Evolutionary conservation across 1,140 invertebrate genomes (phyloP).

Genomic region (Dysdera silvatica): DNA sequence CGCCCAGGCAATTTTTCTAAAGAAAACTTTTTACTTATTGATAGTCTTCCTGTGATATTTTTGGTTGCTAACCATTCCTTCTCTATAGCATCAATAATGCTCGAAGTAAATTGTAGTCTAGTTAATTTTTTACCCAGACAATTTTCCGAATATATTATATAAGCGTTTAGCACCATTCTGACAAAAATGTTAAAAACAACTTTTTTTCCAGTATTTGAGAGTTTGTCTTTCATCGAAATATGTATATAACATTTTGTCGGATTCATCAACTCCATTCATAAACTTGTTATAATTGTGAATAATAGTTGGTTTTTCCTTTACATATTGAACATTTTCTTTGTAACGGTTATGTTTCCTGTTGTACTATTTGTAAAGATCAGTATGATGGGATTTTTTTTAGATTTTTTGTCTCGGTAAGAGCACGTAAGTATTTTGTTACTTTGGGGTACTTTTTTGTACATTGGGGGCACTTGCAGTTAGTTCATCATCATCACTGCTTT

Average conservation of each 20-base stretch:
- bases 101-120: slow-evolving; percentile 1
- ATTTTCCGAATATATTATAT: slow-evolving; percentile 4
- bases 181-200: neutral
- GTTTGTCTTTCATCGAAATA: slow-evolving; percentile 1
- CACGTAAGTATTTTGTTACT: no score
- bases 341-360: slow-evolving; percentile 12
- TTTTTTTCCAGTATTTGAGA: slow-evolving; percentile 7
- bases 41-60: neutral
- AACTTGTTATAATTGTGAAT: slow-evolving; percentile 9
- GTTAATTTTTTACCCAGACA: slow-evolving; percentile 2
- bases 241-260: neutral
- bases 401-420: neutral
- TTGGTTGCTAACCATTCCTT: slow-evolving; percentile 1
- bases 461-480: no score
- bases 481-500: no score
- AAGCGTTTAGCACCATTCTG: slow-evolving; percentile 3
- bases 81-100: neutral
- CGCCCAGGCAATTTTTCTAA: slow-evolving; percentile 1
- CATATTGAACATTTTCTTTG: slow-evolving; percentile 12
- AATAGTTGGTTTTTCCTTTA: slow-evolving; percentile 11
- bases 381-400: neutral
- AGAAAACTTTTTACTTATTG: slow-evolving; percentile 1
- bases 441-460: no score
- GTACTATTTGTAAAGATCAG: neutral
- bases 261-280: neutral